Conservation (phyloP, 2,888 invertebrate genomes). For the Melanophora roralis region DNA sequence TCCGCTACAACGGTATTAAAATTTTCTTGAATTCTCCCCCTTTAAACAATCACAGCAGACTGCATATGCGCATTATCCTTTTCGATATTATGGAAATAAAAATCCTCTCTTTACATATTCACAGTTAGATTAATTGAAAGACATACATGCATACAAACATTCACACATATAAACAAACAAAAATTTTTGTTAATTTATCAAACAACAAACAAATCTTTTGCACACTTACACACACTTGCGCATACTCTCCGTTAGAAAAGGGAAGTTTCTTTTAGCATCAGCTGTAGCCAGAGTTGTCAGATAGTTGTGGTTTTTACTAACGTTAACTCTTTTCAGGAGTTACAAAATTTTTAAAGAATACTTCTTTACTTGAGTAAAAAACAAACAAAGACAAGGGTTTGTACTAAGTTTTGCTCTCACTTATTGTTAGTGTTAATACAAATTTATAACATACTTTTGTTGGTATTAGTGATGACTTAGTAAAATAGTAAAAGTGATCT, state of each 20-base stretch:
- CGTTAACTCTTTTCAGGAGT: too few species aligned
- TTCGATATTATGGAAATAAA: background rate
- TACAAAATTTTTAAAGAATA: too few species aligned
- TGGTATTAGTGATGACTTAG: too few species aligned
- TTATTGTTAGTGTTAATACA: too few species aligned
- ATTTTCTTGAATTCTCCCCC: background rate
- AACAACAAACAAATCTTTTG: conserved; percentile 13
- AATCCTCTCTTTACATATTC: conserved; percentile 2
- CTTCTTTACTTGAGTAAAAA: too few species aligned
- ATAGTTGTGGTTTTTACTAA: too few species aligned
- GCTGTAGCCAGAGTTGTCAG: conserved; percentile 35
- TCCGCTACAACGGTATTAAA: conserved; percentile 6
- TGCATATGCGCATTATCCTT: conserved; percentile 61
- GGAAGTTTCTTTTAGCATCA: conserved; percentile 43
- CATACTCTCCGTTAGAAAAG: background rate
- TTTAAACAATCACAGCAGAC: conserved; percentile 12
- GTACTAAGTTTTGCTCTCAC: too few species aligned
- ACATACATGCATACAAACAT: too few species aligned
- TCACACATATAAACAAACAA: too few species aligned
- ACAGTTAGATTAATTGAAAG: background rate
- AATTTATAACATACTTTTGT: too few species aligned
- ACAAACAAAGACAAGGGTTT: too few species aligned
- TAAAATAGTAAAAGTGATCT: too few species aligned
- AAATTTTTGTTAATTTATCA: background rate
- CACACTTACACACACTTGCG: background rate